Conservation (phyloP, 2,797 vertebrate species). For the Allobates femoralis region DNA sequence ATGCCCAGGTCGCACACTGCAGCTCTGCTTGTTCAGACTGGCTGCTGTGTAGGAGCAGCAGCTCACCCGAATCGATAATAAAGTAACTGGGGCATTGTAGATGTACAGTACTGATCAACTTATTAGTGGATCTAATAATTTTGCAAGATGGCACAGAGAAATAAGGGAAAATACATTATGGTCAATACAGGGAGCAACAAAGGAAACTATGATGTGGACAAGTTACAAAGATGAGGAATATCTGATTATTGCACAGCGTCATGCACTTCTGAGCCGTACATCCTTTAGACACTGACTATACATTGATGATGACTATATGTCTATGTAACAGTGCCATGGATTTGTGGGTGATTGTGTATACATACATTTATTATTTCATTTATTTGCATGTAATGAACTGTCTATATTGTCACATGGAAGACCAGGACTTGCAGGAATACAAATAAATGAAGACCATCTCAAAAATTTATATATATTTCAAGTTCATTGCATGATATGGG, state of each 20-base stretch:
- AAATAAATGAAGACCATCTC: neutral
- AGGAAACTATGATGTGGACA: neutral
- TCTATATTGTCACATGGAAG: neutral
- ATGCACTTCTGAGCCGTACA: too few relatives aligned
- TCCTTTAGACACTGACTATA: neutral
- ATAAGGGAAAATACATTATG: neutral
- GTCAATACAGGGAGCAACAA: neutral
- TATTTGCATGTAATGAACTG: neutral
- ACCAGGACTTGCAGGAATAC: too few relatives aligned
- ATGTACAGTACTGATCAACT: neutral
- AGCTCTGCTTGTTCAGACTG: neutral
- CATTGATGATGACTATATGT: too few relatives aligned
- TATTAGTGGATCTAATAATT: neutral
- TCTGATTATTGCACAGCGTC: neutral
- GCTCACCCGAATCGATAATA: neutral
- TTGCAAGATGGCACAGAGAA: neutral
- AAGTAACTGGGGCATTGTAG: neutral
- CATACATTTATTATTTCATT: neutral
- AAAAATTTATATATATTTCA: neutral
- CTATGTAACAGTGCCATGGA: neutral
- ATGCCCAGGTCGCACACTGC: neutral
- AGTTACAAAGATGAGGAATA: neutral
- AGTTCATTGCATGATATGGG: neutral
- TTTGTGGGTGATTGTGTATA: neutral
- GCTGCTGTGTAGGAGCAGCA: neutral